A percentile compares a stretch with the other conserved stretches of the same genome.
Evolutionary conservation across 2,888 invertebrate genomes (phyloP).

Genomic region (Mythimna ferrago): DNA sequence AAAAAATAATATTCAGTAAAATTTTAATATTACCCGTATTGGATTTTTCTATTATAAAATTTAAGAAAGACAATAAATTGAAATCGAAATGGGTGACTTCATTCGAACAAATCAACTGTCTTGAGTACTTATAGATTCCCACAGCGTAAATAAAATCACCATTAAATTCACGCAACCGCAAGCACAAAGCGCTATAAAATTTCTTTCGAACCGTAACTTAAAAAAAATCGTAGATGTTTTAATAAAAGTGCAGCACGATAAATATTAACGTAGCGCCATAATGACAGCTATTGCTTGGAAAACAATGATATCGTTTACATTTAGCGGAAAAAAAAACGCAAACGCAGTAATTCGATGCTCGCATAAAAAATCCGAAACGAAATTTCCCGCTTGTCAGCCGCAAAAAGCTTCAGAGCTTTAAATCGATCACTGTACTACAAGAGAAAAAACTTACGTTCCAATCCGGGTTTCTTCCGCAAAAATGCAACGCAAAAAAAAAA

Average conservation of each 20-base stretch:
- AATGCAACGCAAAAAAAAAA: constrained; percentile 68
- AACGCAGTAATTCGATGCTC: constrained; percentile 69
- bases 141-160: constrained; percentile 44
- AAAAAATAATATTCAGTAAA: background rate
- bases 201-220: constrained; percentile 32
- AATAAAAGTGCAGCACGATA: constrained; percentile 52
- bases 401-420: constrained; percentile 76
- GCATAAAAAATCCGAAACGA: constrained; percentile 65
- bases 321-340: constrained; percentile 52
- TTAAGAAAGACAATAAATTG: background rate
- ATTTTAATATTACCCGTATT: background rate
- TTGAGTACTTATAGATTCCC: constrained; percentile 33
- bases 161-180: constrained; percentile 44
- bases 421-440: constrained; percentile 72
- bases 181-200: constrained; percentile 58
- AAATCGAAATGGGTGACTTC: background rate
- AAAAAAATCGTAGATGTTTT: constrained; percentile 28
- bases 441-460: constrained; percentile 79
- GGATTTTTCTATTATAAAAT: background rate
- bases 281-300: constrained; percentile 43
- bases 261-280: constrained; percentile 35
- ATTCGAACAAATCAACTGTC: constrained; percentile 24
- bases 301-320: constrained; percentile 61
- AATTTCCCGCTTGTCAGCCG: constrained; percentile 70
- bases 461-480: constrained; percentile 68